Conservation (phyloP, 1,140 invertebrate genomes). For the Drosophila bocqueti region DNA sequence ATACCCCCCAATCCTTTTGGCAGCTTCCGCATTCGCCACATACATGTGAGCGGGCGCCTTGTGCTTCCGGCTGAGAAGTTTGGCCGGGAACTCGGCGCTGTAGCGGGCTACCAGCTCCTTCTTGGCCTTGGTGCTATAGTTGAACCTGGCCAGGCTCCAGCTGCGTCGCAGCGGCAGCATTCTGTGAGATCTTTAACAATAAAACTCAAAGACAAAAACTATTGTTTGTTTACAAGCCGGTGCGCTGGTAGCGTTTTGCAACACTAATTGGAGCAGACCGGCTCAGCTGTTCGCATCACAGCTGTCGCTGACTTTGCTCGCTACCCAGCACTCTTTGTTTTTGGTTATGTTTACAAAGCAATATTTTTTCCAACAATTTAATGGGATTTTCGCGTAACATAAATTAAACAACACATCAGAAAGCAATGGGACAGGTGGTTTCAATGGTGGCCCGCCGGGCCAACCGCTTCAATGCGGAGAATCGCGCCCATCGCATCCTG, state of each 20-base stretch:
- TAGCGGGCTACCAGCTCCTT: conserved; percentile 57
- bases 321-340: conserved; percentile 45
- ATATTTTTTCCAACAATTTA: conserved; percentile 4
- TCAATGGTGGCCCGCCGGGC: conserved; percentile 86
- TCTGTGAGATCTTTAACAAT: conserved; percentile 9
- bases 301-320: conserved; percentile 8
- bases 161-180: conserved; percentile 59
- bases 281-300: conserved; percentile 12
- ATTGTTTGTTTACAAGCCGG: conserved; percentile 59
- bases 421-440: conserved; percentile 86
- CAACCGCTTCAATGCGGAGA: conserved; percentile 89
- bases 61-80: conserved; percentile 68
- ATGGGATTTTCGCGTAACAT: conserved; percentile 5
- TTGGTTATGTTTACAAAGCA: conserved; percentile 71
- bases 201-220: not conserved
- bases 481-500: conserved; percentile 89
- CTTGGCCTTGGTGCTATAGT: conserved; percentile 45
- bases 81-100: conserved; percentile 70
- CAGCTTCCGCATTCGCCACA: conserved; percentile 80
- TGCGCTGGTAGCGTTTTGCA: conserved; percentile 7
- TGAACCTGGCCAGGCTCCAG: conserved; percentile 23
- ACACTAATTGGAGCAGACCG: conserved; percentile 3
- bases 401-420: conserved; percentile 13
- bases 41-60: conserved; percentile 70
- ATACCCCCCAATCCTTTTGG: conserved; percentile 81